Percentiles rank a stretch among this genome's conserved stretches.
Evolutionary conservation across 2,113 vertebrate species (phyloP).

Genomic region (Phycodurus eques): DNA sequence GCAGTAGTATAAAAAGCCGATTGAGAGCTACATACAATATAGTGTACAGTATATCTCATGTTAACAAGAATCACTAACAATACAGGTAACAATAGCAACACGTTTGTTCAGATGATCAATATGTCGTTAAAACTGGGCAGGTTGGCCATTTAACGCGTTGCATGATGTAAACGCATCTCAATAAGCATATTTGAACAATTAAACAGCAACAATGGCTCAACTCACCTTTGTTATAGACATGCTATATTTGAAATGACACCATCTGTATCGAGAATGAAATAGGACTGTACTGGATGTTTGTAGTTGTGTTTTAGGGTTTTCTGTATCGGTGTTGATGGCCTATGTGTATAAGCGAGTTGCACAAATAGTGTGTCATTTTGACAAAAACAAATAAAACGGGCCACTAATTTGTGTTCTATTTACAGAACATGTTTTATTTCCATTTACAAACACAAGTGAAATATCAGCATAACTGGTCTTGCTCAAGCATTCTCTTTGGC

Average conservation of each 20-base stretch:
- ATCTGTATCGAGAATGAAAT: background rate
- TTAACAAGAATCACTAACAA: too few relatives aligned
- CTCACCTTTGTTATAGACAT: background rate
- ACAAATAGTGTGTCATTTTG: background rate
- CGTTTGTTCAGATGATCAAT: background rate
- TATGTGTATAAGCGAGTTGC: background rate
- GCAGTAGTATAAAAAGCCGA: background rate
- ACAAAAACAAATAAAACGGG: background rate
- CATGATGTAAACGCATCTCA: background rate
- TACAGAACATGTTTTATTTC: background rate
- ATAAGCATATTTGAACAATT: background rate
- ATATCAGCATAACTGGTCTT: background rate
- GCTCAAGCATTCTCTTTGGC: background rate
- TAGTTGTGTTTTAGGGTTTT: background rate
- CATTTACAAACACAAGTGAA: background rate
- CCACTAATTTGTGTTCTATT: background rate
- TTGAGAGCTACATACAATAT: background rate
- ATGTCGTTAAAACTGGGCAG: too few relatives aligned
- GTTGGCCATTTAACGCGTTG: background rate
- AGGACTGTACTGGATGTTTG: background rate
- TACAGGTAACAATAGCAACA: too few relatives aligned
- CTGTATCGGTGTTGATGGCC: background rate
- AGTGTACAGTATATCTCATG: too few relatives aligned
- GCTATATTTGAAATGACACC: background rate
- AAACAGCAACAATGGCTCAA: background rate